These are phyloP conservation scores for Buphagus erythrorhynchus DNA, from an alignment of 2,797 vertebrate species.

Conservation along the genomic window DNA sequence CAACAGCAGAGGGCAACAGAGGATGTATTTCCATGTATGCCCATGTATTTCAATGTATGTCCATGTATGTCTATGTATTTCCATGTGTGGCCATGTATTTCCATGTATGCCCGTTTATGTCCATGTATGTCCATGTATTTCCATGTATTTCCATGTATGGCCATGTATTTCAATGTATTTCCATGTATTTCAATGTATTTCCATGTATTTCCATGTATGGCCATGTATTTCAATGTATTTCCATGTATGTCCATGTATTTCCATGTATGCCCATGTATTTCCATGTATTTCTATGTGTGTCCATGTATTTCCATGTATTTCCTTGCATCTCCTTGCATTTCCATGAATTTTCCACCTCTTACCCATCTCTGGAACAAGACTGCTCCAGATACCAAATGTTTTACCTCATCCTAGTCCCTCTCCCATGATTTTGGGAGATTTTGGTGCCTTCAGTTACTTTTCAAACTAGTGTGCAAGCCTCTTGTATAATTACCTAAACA, in stretches of 20 bases:
- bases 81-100: too few relatives aligned
- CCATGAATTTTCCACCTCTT: not conserved
- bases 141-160: too few relatives aligned
- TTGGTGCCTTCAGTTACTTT: not conserved
- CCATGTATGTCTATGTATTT: too few relatives aligned
- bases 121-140: too few relatives aligned
- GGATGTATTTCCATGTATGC: not conserved
- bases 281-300: too few relatives aligned
- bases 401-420: not conserved
- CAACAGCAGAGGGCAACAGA: conserved; percentile 53
- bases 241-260: not conserved
- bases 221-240: too few relatives aligned
- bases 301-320: not conserved
- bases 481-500: not conserved
- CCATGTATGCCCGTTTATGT: too few relatives aligned
- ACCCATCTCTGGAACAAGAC: not conserved
- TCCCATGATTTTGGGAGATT: not conserved
- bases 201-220: too few relatives aligned
- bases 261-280: too few relatives aligned
- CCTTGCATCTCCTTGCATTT: not conserved
- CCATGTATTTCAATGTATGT: too few relatives aligned
- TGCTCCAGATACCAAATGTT: not conserved
- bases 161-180: too few relatives aligned
- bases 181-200: too few relatives aligned
- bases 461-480: not conserved